Base-by-base conservation (phyloP, 2,113 vertebrate species). In the Piprites chloris region DNA sequence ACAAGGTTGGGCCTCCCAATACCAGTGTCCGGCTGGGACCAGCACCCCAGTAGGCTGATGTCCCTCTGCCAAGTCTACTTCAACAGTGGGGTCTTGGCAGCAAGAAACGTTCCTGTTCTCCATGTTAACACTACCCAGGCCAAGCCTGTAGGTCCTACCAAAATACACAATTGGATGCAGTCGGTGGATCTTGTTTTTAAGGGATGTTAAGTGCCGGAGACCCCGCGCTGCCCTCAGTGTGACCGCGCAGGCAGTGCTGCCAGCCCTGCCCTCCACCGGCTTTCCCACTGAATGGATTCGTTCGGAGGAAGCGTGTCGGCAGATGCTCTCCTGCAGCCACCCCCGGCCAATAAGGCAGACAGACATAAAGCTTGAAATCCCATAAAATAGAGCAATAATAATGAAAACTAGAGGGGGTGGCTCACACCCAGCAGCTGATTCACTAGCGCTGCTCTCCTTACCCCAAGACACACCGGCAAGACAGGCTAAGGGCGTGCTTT, bases 151-250 rank as follows among this genome's bases (percentile, higher is more conserved):
- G 8, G 5, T 88, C 50, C 85, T n/a, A 21, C 56, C 26, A 5
- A 61, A 59, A 11, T 28, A 8, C 41, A 4, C n/a, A 4, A 9
- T 14, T 1, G 50, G 14, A 6, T 9, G 47, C 72, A 28, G 42
- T 1, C 10, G 9, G 1, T 0, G 24, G 41, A 17, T 61, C 15
- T 23, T 2, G 44, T 44, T 73, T 7, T 12, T 26, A 20, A n/a
- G 2, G 19, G 80, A 9, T 12, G 28, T 14, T 1, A 2, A 42
- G 11, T 1, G 9, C 59, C 1, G 2, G 5, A 46, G 61, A 50
- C 65, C 65, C 63, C 8, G 2, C 37, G 3, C 49, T 0, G 14
- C 41, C 39, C 55, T 33, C 2, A 6, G 4, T 14, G 59, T 2
- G 80, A 55, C 18, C 5, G 7, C 1, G 42, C 41, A 1, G 79